Evolutionary conservation across 2,888 invertebrate species (phyloP).

Genomic region (Anthrax anthrax): DNA sequence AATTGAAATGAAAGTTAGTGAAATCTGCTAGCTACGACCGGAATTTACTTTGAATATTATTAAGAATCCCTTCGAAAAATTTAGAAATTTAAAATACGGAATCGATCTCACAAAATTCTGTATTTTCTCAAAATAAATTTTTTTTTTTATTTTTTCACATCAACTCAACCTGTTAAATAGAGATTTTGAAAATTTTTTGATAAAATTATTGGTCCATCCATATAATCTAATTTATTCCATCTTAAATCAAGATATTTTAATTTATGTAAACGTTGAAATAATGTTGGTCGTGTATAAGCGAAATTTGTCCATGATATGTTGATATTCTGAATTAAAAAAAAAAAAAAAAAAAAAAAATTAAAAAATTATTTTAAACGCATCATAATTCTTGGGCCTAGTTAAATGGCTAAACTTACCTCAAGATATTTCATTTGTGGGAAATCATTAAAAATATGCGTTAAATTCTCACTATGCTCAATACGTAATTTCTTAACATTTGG

Average conservation of each 20-base stretch:
- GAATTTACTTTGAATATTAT: too few species aligned
- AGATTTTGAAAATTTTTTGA: slow-evolving; percentile 23
- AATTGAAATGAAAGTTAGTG: too few species aligned
- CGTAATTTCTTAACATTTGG: slow-evolving; percentile 24
- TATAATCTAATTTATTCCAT: slow-evolving; percentile 29
- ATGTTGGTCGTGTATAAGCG: slow-evolving; percentile 21
- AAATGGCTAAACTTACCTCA: slow-evolving; percentile 18
- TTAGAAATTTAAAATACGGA: too few species aligned
- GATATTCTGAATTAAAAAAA: slow-evolving; percentile 19
- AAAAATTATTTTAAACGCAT: neutral
- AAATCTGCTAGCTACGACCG: too few species aligned
- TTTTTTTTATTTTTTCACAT: too few species aligned
- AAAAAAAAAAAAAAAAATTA: neutral
- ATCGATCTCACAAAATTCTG: too few species aligned
- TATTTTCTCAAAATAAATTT: too few species aligned
- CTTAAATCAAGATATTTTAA: slow-evolving; percentile 28
- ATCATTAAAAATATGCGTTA: slow-evolving; percentile 23
- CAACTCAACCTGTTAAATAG: slow-evolving; percentile 28
- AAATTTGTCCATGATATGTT: slow-evolving; percentile 34
- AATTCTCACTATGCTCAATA: slow-evolving; percentile 25
- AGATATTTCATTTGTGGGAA: slow-evolving; percentile 28
- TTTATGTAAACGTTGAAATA: slow-evolving; percentile 24
- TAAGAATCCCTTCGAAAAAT: too few species aligned
- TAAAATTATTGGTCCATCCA: slow-evolving; percentile 25
- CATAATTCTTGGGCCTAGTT: too few species aligned